phyloP scores from a whole-genome alignment of 2,113 vertebrate genomes.

The Chaenogobius annularis region DNA sequence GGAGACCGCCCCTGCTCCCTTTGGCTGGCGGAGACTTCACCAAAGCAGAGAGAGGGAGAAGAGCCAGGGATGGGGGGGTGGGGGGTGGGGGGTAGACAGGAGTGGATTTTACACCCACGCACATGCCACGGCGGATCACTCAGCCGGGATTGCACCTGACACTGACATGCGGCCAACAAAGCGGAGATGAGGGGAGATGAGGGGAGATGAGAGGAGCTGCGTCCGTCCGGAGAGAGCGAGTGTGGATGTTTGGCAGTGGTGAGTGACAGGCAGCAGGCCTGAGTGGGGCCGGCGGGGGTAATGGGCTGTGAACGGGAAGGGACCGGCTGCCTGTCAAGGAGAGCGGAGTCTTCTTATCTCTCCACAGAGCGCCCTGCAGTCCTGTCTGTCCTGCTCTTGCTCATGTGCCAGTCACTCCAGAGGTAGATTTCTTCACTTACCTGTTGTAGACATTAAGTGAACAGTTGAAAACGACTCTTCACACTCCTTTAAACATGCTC shows the following conservation, averaged over 20 bases:
- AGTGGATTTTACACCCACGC: constrained; percentile 66
- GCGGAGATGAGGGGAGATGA: constrained; percentile 54
- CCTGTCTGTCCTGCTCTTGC: constrained; percentile 32
- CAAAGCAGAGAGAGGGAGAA: constrained; percentile 39
- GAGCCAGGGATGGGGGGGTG: neutral
- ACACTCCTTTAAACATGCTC: no score
- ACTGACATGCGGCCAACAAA: constrained; percentile 62
- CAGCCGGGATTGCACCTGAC: constrained; percentile 66
- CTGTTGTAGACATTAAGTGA: no score
- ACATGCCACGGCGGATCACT: constrained; percentile 64
- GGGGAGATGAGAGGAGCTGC: constrained; percentile 51
- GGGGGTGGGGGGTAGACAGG: constrained; percentile 39
- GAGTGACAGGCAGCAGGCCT: constrained; percentile 73
- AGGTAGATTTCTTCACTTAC: neutral
- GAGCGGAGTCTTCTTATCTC: constrained; percentile 13
- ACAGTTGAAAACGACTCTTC: no score
- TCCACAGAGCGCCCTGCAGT: neutral
- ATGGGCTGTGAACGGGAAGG: constrained; percentile 85
- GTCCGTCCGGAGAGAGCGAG: constrained; percentile 13
- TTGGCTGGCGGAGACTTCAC: constrained; percentile 27
- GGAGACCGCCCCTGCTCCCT: constrained; percentile 50
- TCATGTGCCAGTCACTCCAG: constrained; percentile 15
- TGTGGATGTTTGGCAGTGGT: constrained; percentile 31
- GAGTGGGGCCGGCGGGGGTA: constrained; percentile 79
- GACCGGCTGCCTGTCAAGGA: constrained; percentile 57